Base-by-base conservation (phyloP, 2,113 vertebrate genomes). In the Verasper variegatus region DNA sequence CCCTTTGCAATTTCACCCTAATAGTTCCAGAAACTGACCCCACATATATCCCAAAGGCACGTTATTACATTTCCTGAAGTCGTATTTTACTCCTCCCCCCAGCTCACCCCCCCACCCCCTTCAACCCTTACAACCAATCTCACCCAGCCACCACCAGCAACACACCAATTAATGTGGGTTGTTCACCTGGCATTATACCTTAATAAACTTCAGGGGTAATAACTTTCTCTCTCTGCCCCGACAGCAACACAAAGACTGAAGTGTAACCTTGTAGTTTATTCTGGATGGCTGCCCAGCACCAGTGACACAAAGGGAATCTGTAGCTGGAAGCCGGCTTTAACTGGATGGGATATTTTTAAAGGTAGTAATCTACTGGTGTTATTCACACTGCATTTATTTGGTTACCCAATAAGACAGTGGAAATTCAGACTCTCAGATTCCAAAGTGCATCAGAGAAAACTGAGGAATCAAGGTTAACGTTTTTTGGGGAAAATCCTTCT, bases 211-310 rank as follows among this genome's bases (percentile, higher is more conserved):
- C 58, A 55, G 76, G 75, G 75, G 90, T 92, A 88, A 93, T 90
- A 92, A 91, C 84, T 91, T 93, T 93, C 51, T 91, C 82, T 88
- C 52, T 72, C 87, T 84, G 51, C 91, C 80, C 84, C 42, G 58
- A 78, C 79, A 85, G 58, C 78, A 89, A 83, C 82, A 91, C 83
- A 92, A 90, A 93, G 88, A 71, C 75, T 88, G 86, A 84, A 76
- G 70, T 92, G 91, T 87, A 91, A 92, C 92, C 60, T 88, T 87
- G 84, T 84, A 89, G 92, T 94, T 95, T 93, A 86, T 92, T 89
- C 93, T 95, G 94, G 94, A 93, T 81, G 74, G 61, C 73, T 74
- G 94, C 94, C 94, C 94, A 85, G 63, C 83, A 62, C 59, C 68
- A 47, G 54, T 6, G 80, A 89, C 78, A 92, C 89, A 93, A 89